Base-by-base conservation (phyloP, 53 echinoderm and acorn worm genomes). In the Paracentrotus lividus region DNA sequence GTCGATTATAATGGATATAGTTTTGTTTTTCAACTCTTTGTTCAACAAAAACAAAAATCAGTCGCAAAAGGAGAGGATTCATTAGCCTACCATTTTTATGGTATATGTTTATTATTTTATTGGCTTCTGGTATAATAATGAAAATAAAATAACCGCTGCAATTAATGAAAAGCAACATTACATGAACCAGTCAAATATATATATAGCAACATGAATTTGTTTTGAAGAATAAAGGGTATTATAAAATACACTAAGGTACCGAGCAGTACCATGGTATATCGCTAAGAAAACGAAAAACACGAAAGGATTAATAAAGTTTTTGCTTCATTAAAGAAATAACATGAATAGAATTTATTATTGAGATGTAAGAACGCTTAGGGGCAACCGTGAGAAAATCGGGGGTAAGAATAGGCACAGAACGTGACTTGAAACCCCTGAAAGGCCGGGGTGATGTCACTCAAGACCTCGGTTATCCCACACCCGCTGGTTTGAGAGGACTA, bases 401-500 rank as follows among this genome's bases (percentile, higher is more conserved):
- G 7, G n/a, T 6, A 81, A 81, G 81, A 81, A 81, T 49, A 47
- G 81, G 81, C 33, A 2, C 8, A 44, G 5, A 47, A 81, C n/a
- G 18, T 1, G 72, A 49, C 18, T 81, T 45, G 13, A 27, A 33
- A 45, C 81, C 81, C 27, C 1, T 8, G 47, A 47, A 47, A 27
- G 47, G 7, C 26, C 24, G 47, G 20, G 47, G 44, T 44, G 81
- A 78, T 9, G 24, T 81, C 26, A 8, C 27, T 81, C 81, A 81
- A 81, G 24, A 47, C 45, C 27, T 26, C 26, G 44, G 45, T 44
- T n/a, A 47, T 81, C 18, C n/a, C 4, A 27, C 8, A 47, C 81
- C 81, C 12, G 47, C 81, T 81, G 81, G 2, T 81, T 47, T n/a
- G 23, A 8, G 81, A 27, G 81, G 81, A 81, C 81, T 81, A 81